Conservation (phyloP, 2,888 invertebrate species). For the Philonicus albiceps region DNA sequence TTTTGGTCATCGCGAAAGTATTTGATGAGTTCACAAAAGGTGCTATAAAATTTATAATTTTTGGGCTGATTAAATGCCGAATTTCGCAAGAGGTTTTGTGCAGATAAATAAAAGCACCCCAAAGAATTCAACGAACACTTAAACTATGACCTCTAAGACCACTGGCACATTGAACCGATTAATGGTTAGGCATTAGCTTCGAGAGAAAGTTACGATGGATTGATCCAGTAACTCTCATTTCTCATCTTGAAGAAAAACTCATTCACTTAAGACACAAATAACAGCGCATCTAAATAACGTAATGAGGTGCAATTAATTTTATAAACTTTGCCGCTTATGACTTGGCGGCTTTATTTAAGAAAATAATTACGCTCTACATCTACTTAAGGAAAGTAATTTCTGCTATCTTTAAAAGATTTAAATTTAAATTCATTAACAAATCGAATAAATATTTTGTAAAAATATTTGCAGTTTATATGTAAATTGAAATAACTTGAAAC, state of each 20-base stretch:
- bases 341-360: neutral
- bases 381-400: neutral
- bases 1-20: conserved; percentile 12
- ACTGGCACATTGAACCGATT: neutral
- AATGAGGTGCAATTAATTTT: neutral
- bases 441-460: neutral
- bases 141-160: neutral
- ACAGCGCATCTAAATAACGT: neutral
- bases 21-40: neutral
- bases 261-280: neutral
- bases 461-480: neutral
- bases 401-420: neutral
- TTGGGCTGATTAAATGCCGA: neutral
- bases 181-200: neutral
- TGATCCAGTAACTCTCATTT: neutral
- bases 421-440: neutral
- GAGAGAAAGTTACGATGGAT: neutral
- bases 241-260: neutral
- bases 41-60: neutral
- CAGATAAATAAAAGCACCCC: neutral
- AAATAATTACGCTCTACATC: neutral
- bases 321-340: neutral
- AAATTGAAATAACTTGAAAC: too few species aligned
- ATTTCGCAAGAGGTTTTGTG: neutral
- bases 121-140: neutral